These are phyloP conservation scores for Pollenia amentaria DNA, from an alignment of 2,888 invertebrate species.

Conservation along the genomic window DNA sequence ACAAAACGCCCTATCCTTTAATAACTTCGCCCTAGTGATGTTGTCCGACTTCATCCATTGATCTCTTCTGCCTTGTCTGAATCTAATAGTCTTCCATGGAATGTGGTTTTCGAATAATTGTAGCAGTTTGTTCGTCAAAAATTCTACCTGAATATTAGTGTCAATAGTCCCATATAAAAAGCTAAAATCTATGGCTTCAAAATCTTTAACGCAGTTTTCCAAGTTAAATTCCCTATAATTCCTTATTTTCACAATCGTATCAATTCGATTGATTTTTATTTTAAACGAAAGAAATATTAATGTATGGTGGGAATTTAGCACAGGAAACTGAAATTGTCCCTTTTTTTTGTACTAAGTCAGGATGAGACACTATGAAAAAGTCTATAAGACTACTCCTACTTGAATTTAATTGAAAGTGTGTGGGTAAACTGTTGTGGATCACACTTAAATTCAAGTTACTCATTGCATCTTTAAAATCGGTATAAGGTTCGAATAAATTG, in stretches of 20 bases:
- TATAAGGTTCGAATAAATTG: neutral
- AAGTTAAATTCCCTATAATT: too few species aligned
- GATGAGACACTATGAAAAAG: neutral
- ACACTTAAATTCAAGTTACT: neutral
- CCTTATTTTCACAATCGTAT: neutral
- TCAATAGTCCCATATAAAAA: neutral
- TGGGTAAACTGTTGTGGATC: neutral
- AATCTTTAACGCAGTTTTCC: neutral
- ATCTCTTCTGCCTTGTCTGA: too few species aligned
- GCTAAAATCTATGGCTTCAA: neutral
- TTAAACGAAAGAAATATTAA: neutral
- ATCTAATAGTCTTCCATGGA: too few species aligned
- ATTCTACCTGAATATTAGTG: slow-evolving; percentile 3
- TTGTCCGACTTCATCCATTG: too few species aligned
- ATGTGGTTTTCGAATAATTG: too few species aligned
- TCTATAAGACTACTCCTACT: neutral
- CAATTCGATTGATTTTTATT: neutral
- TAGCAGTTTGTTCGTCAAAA: too few species aligned
- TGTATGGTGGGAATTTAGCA: neutral
- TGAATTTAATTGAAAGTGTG: neutral
- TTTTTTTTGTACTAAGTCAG: neutral
- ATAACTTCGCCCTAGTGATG: too few species aligned
- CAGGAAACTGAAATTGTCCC: neutral
- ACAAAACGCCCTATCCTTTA: too few species aligned
- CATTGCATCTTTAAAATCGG: too few species aligned